Conservation (phyloP, 2,888 invertebrate species). For the Cantharis rustica region DNA sequence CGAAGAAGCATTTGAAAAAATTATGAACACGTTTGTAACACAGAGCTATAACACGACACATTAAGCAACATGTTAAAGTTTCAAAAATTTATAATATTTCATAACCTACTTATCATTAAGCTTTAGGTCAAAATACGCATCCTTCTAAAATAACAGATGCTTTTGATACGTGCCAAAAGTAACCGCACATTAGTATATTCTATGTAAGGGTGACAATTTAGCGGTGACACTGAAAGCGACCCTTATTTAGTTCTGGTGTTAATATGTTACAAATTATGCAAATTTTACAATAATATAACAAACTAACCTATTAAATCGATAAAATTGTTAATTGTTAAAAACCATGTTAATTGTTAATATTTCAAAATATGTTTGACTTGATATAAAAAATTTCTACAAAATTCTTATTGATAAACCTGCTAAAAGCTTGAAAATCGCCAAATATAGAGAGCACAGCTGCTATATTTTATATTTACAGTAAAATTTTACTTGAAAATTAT, state of each 20-base stretch:
- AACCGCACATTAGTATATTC: neutral
- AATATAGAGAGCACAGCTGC: neutral
- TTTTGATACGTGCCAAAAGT: neutral
- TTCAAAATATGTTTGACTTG: neutral
- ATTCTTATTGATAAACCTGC: no score
- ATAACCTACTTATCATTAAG: neutral
- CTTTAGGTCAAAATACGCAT: neutral
- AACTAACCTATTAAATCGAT: neutral
- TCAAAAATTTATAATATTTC: neutral
- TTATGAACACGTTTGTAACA: no score
- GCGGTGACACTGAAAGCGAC: neutral
- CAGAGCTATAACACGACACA: no score
- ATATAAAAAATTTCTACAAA: neutral
- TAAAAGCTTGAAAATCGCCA: neutral
- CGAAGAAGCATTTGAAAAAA: no score
- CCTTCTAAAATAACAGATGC: neutral
- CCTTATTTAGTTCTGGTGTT: neutral
- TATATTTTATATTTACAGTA: neutral
- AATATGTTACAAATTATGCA: neutral
- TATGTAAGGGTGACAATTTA: neutral
- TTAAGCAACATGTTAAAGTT: neutral
- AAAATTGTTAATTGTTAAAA: neutral
- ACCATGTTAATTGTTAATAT: no score
- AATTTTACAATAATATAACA: neutral
- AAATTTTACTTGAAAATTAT: neutral